These are phyloP conservation scores for Eupeodes luniger DNA, from an alignment of 2,888 invertebrate genomes.

Conservation along the genomic window DNA sequence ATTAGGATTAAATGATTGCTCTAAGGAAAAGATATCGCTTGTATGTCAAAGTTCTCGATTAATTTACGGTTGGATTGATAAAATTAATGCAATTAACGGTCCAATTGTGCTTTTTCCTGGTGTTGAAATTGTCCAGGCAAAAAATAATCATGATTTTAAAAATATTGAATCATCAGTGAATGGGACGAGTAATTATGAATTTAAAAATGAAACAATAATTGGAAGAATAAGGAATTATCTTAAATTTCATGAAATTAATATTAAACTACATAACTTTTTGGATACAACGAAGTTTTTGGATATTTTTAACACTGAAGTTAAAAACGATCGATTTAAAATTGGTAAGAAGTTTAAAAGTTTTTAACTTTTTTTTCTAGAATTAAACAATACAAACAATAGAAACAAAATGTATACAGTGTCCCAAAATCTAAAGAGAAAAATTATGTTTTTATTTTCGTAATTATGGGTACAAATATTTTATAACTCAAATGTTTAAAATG, in stretches of 20 bases:
- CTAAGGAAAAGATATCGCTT: conserved; percentile 79
- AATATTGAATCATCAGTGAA: conserved; percentile 27
- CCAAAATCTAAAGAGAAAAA: no score
- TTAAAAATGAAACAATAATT: conserved; percentile 78
- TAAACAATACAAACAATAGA: no score
- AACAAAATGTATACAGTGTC: no score
- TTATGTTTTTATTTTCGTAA: no score
- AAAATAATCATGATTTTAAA: conserved; percentile 78
- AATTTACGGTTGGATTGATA: conserved; percentile 85
- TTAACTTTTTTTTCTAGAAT: neutral
- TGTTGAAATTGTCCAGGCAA: conserved; percentile 81
- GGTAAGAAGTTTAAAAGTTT: conserved; percentile 34
- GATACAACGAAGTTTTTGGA: conserved; percentile 85
- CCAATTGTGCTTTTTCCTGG: conserved; percentile 82
- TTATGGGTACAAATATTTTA: no score
- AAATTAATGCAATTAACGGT: conserved; percentile 83
- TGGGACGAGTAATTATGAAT: neutral
- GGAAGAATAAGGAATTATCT: conserved; percentile 88
- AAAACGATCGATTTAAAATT: conserved; percentile 57
- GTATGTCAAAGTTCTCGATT: conserved; percentile 85
- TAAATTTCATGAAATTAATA: conserved; percentile 89
- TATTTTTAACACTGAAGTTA: conserved; percentile 67
- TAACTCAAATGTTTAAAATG: no score
- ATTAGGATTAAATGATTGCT: neutral
- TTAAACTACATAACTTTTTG: conserved; percentile 89